Percentiles rank a stretch among this genome's conserved stretches.
phyloP scores from a whole-genome alignment of 2,888 invertebrate species.

The Drosophila subsilvestris region DNA sequence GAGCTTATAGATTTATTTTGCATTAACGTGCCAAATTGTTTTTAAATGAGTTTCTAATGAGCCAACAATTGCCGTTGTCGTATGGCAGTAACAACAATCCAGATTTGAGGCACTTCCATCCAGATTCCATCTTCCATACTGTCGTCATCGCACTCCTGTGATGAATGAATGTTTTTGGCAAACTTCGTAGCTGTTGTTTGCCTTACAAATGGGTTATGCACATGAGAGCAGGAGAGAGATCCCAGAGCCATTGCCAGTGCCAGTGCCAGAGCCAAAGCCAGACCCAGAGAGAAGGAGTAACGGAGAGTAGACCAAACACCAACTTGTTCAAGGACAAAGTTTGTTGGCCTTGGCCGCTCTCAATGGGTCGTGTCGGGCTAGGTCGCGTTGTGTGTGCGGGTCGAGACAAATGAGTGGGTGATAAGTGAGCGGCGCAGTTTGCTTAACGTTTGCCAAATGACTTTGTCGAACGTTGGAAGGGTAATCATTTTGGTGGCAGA shows the following conservation, averaged over 20 bases:
- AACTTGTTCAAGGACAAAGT: slow-evolving; percentile 70
- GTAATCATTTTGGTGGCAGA: slow-evolving; percentile 36
- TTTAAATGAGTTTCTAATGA: slow-evolving; percentile 80
- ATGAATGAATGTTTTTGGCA: slow-evolving; percentile 67
- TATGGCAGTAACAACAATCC: slow-evolving; percentile 39
- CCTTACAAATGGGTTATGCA: slow-evolving; percentile 55
- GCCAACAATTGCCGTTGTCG: slow-evolving; percentile 69
- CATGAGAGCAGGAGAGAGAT: slow-evolving; percentile 12
- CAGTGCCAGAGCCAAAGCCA: slow-evolving; percentile 12
- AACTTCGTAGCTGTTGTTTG: slow-evolving; percentile 45
- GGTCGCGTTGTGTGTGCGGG: slow-evolving; percentile 1
- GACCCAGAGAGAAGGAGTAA: slow-evolving; percentile 8
- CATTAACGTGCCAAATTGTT: slow-evolving; percentile 80
- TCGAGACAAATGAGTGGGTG: slow-evolving; percentile 66
- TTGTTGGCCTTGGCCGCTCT: slow-evolving; percentile 63
- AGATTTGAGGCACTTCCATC: slow-evolving; percentile 23
- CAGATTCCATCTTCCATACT: background rate
- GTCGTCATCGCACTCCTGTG: slow-evolving; percentile 28
- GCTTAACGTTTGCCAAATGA: slow-evolving; percentile 42
- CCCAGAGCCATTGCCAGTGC: background rate
- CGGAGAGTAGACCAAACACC: slow-evolving; percentile 23
- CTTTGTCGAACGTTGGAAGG: slow-evolving; percentile 40
- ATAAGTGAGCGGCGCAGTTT: slow-evolving; percentile 61
- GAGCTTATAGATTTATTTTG: slow-evolving; percentile 79
- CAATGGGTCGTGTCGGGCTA: slow-evolving; percentile 1